Conservation (phyloP, 2,113 vertebrate genomes). For the Protobothrops flavoviridis region DNA sequence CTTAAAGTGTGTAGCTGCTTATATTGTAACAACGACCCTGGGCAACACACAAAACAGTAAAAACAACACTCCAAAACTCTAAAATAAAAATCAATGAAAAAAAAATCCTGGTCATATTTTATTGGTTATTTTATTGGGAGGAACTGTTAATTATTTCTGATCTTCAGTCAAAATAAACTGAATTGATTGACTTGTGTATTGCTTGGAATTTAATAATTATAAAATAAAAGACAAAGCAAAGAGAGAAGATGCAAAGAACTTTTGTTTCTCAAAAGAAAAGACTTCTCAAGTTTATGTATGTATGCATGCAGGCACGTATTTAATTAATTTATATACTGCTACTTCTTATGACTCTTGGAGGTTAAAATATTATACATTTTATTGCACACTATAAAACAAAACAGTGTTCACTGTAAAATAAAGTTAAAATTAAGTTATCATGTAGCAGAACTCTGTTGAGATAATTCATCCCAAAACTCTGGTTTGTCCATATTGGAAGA, state of each 20-base stretch:
- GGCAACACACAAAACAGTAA: neutral
- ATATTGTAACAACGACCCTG: neutral
- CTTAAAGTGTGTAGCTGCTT: neutral
- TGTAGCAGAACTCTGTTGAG: neutral
- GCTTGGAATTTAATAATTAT: constrained; percentile 12
- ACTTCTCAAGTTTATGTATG: neutral
- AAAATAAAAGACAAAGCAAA: neutral
- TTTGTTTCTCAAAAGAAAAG: neutral
- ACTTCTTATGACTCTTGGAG: neutral
- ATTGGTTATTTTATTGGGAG: neutral
- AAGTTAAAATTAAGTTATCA: neutral
- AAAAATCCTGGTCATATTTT: neutral
- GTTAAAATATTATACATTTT: neutral
- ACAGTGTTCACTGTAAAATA: neutral
- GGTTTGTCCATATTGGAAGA: neutral
- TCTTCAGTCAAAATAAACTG: neutral
- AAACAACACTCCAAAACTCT: neutral
- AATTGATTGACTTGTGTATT: neutral
- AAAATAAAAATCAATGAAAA: neutral
- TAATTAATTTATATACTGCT: neutral
- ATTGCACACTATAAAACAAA: neutral
- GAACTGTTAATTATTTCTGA: neutral
- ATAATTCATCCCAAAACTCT: neutral
- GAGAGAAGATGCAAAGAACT: neutral
- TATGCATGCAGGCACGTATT: neutral